Evolutionary conservation across 2,888 invertebrate species (phyloP).

Genomic region (Drosophila limbata): DNA sequence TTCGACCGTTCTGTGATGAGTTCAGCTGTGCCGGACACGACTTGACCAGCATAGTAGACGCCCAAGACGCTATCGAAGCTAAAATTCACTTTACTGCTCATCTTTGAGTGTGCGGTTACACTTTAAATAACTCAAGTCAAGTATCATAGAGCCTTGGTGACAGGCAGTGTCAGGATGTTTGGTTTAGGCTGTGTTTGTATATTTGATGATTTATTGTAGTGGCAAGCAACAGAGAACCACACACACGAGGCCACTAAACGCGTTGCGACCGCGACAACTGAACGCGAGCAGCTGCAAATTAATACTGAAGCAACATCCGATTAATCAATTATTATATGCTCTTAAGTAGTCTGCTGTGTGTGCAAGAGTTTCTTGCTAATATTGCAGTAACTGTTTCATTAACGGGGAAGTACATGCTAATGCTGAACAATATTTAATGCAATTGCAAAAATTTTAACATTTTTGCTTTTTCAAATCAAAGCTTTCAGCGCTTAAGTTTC

Average conservation of each 20-base stretch:
- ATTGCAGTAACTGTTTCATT: not conserved
- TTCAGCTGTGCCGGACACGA: constrained; percentile 83
- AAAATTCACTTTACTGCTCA: constrained; percentile 84
- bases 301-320: constrained; percentile 60
- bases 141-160: constrained; percentile 28
- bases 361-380: not conserved
- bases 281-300: constrained; percentile 51
- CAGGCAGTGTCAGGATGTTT: constrained; percentile 47
- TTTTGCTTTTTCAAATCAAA: constrained; percentile 25
- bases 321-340: constrained; percentile 24
- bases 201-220: constrained; percentile 33
- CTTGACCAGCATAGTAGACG: constrained; percentile 84
- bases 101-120: constrained; percentile 34
- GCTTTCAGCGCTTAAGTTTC: constrained; percentile 16
- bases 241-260: constrained; percentile 13
- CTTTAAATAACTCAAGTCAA: not conserved
- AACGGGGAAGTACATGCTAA: constrained; percentile 21
- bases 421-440: not conserved
- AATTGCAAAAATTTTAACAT: not conserved
- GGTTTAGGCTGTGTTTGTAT: constrained; percentile 10
- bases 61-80: constrained; percentile 82
- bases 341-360: not conserved
- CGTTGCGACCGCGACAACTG: constrained; percentile 32
- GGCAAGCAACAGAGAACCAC: constrained; percentile 26
- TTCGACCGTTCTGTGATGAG: constrained; percentile 83